Evolutionary conservation across 2,113 vertebrate genomes (phyloP).

Genomic region (Neolamprologus falcicula): DNA sequence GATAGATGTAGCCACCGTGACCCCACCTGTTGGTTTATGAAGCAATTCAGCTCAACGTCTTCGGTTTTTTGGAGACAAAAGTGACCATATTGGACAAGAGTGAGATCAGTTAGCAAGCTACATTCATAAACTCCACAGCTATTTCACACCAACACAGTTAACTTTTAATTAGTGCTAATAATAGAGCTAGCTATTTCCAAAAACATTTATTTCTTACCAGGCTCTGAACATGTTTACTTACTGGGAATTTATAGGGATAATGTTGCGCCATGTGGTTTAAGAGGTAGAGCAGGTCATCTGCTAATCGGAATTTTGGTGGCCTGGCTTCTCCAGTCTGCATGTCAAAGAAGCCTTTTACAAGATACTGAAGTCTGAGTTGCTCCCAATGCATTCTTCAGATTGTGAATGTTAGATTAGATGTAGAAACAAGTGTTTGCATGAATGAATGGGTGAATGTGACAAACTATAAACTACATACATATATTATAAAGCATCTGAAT

Average conservation of each 20-base stretch:
- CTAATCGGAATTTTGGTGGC: neutral
- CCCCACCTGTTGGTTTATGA: neutral
- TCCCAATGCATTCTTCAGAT: neutral
- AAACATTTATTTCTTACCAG: neutral
- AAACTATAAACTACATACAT: neutral
- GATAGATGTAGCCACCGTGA: neutral
- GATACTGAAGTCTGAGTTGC: neutral
- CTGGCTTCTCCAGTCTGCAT: neutral
- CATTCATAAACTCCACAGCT: neutral
- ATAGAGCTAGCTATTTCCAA: neutral
- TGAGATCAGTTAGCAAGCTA: neutral
- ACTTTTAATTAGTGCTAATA: neutral
- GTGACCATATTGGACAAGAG: neutral
- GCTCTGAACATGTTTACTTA: neutral
- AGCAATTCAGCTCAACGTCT: neutral
- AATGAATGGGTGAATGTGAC: neutral
- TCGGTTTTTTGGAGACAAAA: neutral
- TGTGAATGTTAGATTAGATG: neutral
- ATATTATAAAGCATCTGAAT: neutral
- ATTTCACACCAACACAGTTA: neutral
- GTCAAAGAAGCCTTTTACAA: neutral
- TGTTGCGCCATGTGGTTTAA: neutral
- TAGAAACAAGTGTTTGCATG: neutral
- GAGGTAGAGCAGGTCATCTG: neutral
- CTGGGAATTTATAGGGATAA: neutral